Conservation (phyloP, 2,113 vertebrate genomes). For the Planiliza haematocheilus region DNA sequence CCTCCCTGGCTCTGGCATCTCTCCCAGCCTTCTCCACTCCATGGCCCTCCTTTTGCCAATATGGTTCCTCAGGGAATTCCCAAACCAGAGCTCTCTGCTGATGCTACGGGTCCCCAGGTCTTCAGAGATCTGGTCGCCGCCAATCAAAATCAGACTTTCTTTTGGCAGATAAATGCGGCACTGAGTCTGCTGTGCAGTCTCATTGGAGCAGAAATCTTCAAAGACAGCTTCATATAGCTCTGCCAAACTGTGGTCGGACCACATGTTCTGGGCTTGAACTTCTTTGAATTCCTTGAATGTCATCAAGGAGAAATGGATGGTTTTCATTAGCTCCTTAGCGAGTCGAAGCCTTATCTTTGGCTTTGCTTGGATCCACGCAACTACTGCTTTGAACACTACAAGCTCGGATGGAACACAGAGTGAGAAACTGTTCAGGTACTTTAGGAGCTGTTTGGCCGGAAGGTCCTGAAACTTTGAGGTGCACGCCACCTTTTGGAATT, state of each 20-base stretch:
- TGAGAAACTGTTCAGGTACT: slow-evolving; percentile 82
- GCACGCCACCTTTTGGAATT: slow-evolving; percentile 85
- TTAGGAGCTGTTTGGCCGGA: slow-evolving; percentile 81
- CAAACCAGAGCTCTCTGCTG: slow-evolving; percentile 88
- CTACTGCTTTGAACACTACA: slow-evolving; percentile 86
- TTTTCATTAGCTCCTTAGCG: slow-evolving; percentile 83
- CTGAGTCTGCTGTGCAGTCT: slow-evolving; percentile 51
- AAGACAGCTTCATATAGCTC: slow-evolving; percentile 64
- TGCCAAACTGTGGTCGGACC: slow-evolving; percentile 47
- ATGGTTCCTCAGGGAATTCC: slow-evolving; percentile 86
- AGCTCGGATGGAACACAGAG: slow-evolving; percentile 89
- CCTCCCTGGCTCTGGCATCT: slow-evolving; percentile 85
- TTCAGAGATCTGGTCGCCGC: slow-evolving; percentile 85
- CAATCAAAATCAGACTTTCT: slow-evolving; percentile 87
- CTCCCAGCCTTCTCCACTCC: slow-evolving; percentile 88
- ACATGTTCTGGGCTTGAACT: slow-evolving; percentile 78
- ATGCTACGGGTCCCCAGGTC: slow-evolving; percentile 83
- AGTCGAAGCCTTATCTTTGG: slow-evolving; percentile 73
- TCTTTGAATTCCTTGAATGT: slow-evolving; percentile 88
- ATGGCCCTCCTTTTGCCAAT: slow-evolving; percentile 86
- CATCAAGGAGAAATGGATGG: slow-evolving; percentile 90
- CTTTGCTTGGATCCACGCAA: slow-evolving; percentile 86
- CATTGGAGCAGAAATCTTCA: slow-evolving; percentile 65
- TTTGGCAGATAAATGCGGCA: slow-evolving; percentile 86
- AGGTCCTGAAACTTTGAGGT: slow-evolving; percentile 88